Evolutionary conservation across 2,113 vertebrate genomes (phyloP), one percentile per base, ranked within the genome.

Genomic region (Calonectris borealis): DNA sequence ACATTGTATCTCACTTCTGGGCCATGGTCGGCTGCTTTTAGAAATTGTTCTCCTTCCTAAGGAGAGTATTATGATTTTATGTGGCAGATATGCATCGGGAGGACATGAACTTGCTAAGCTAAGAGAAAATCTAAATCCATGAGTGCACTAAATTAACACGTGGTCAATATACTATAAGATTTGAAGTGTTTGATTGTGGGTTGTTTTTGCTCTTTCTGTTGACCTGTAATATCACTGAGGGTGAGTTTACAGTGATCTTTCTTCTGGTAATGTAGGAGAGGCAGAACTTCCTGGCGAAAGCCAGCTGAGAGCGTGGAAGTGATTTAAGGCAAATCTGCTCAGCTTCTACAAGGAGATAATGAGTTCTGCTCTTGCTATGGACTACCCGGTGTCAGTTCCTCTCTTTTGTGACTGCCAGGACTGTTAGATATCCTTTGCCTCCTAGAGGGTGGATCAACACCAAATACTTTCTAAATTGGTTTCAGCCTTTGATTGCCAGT

Each of bases 31-130:
- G 42, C 52, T 91, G 76, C 68, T 85, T 90, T 87, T 84, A 81
- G 86, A 90, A 95, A 84, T 76, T 69, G 26, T 78, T 91, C 69
- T 86, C 51, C 64, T 88, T 85, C 65, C 82, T 81, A 81, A 83
- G 81, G 78, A 81, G 60, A 87, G 32, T 61, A 52, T 89, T 90
- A 51, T 17, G n/a, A 58, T 80, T 83, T 82, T 70, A 78, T 62
- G 38, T 77, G 60, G 32, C 71, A 86, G 38, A 60, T 73, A 51
- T 1, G 44, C 51, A 61, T 20, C 2, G 5, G 57, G 48, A 86
- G 83, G 81, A 79, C 49, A 38, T 52, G 54, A 92, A 76, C 46
- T 85, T 94, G 34, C 66, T 65, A 83, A 90, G 72, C 51, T 78
- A 51, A 79, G 65, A 72, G 65, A 66, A 75, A 85, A 52, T 48